Conservation (phyloP, 2,888 invertebrate genomes). For the Sinopyrophorus schimmeli region DNA sequence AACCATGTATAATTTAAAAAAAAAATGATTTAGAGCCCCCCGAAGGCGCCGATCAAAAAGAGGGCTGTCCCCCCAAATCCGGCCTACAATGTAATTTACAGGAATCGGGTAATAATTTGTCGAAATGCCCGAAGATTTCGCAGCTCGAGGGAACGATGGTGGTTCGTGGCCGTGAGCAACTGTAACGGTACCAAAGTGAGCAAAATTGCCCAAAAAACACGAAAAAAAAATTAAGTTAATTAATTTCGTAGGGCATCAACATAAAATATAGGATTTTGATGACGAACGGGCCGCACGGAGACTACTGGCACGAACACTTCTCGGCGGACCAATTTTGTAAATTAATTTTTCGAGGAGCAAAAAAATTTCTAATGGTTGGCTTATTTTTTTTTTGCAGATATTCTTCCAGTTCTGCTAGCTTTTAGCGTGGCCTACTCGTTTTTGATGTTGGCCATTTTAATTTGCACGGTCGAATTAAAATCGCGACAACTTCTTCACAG, state of each 20-base stretch:
- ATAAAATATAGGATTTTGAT: conserved; percentile 80
- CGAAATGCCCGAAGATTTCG: conserved; percentile 72
- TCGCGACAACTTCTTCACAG: conserved; percentile 81
- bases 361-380: too few species aligned
- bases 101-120: conserved; percentile 59
- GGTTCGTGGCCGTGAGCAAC: conserved; percentile 88
- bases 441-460: conserved; percentile 70
- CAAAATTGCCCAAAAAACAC: too few species aligned
- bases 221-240: conserved; percentile 1
- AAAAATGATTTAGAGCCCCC: too few species aligned
- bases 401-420: conserved; percentile 78
- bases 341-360: too few species aligned
- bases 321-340: conserved; percentile 95
- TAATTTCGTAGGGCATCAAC: conserved; percentile 66
- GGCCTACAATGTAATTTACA: too few species aligned
- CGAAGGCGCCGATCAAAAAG: conserved; percentile 41
- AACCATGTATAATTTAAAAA: too few species aligned
- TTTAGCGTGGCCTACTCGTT: conserved; percentile 75
- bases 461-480: conserved; percentile 76
- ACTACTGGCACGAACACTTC: conserved; percentile 87
- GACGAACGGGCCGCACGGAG: conserved; percentile 83
- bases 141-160: conserved; percentile 87
- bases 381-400: conserved; percentile 70
- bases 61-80: too few species aligned
- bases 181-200: conserved; percentile 69